Evolutionary conservation across 1,140 invertebrate genomes (phyloP).

Genomic region (Harpegnathos saltator): DNA sequence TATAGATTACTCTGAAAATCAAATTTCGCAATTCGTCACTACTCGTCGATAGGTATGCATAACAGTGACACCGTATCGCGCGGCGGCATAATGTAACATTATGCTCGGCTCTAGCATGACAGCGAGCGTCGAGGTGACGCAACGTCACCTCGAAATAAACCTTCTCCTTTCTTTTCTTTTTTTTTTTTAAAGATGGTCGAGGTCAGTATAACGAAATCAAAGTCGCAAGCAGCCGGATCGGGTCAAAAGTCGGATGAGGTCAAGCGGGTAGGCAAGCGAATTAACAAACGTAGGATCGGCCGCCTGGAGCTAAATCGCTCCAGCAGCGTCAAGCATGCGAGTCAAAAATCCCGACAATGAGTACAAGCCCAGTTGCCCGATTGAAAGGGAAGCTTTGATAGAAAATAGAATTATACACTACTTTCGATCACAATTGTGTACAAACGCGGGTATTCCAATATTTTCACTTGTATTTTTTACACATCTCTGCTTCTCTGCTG

Average conservation of each 20-base stretch:
- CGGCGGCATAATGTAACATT: constrained; percentile 20
- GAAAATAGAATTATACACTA: too few relatives aligned
- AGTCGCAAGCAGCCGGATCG: constrained; percentile 52
- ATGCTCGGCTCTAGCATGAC: constrained; percentile 26
- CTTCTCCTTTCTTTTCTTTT: too few relatives aligned
- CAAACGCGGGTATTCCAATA: too few relatives aligned
- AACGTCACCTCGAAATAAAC: constrained; percentile 45
- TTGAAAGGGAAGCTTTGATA: too few relatives aligned
- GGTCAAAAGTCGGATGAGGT: constrained; percentile 55
- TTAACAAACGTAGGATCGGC: constrained; percentile 35
- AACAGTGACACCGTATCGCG: constrained; percentile 8
- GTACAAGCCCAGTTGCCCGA: constrained; percentile 26
- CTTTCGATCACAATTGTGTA: too few relatives aligned
- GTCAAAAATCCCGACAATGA: constrained; percentile 50
- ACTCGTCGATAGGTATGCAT: constrained; percentile 18
- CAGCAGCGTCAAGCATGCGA: constrained; percentile 51
- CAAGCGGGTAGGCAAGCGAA: constrained; percentile 47
- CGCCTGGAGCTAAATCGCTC: constrained; percentile 44
- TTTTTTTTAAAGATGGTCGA: constrained; percentile 46
- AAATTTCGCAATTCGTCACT: constrained; percentile 50
- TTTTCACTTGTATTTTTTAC: too few relatives aligned
- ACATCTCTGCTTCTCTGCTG: too few relatives aligned
- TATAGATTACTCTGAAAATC: constrained; percentile 36
- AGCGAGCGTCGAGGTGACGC: constrained; percentile 39
- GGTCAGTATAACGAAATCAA: constrained; percentile 57